Percentiles rank a stretch among this genome's conserved stretches.
Evolutionary conservation across 2,797 vertebrate genomes (phyloP).

Genomic region (Apogon hyalosoma): DNA sequence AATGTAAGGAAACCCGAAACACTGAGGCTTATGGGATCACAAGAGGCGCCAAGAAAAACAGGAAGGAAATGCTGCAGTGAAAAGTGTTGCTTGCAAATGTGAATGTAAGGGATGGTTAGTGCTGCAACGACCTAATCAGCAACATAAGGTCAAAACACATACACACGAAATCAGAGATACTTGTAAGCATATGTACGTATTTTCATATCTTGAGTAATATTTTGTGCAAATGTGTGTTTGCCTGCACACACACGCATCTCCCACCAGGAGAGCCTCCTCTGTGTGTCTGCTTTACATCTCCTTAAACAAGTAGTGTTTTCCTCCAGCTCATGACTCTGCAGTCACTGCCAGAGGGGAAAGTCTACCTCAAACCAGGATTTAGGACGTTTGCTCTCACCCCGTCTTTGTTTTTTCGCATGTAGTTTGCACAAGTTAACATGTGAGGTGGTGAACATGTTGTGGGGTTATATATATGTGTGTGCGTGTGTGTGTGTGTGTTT

Average conservation of each 20-base stretch:
- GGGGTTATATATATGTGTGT: constrained; percentile 17
- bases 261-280: constrained; percentile 23
- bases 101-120: constrained; percentile 27
- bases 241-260: constrained; percentile 5
- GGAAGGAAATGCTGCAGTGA: constrained; percentile 45
- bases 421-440: constrained; percentile 38
- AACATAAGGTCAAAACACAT: constrained; percentile 24
- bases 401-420: constrained; percentile 16
- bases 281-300: constrained; percentile 20
- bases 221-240: constrained; percentile 12
- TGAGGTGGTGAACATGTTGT: constrained; percentile 42
- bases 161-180: constrained; percentile 17
- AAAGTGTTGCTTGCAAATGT: constrained; percentile 22
- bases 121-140: constrained; percentile 43
- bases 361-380: constrained; percentile 19
- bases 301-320: constrained; percentile 20
- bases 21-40: constrained; percentile 31
- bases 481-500: constrained; percentile 1
- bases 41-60: constrained; percentile 25
- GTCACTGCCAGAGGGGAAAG: constrained; percentile 36
- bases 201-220: constrained; percentile 13
- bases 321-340: constrained; percentile 14
- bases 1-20: constrained; percentile 46
- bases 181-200: constrained; percentile 6
- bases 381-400: constrained; percentile 1